Evolutionary conservation across 2,113 vertebrate genomes (phyloP), one percentile per base, ranked within the genome.

Genomic region (Anthoscopus minutus): DNA sequence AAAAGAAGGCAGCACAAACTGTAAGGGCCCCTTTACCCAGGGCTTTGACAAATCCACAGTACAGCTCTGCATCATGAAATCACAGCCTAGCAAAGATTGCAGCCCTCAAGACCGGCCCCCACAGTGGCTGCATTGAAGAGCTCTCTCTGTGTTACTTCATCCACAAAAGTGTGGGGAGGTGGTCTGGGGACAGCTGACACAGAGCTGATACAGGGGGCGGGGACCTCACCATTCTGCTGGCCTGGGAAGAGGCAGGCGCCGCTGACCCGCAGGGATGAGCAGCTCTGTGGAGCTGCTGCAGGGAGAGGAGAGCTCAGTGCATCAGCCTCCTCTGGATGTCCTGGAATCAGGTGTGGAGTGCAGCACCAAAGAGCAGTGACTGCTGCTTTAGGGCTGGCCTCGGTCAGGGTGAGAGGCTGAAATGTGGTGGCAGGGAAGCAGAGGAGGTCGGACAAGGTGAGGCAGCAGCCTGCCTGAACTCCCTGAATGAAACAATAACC

Each of bases 121-220:
- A 1, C 2, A 14, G 61, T 1, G 0, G 16, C 2, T 0, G 30
- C 28, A 69, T 35, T 54, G 19, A 58, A 33, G 65, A 81, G 15
- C 56, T 86, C 15, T 11, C 1, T 47, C 69, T 31, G 69, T 38
- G 33, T 27, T 28, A 7, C 15, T 76, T 77, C 33, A 69, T 23
- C 67, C 58, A 31, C 58, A 23, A 1, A 60, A 82, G 14, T 28
- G 7, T 10, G 42, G 72, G 37, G 78, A 74, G 16, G 12, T 53
- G 44, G 11, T 33, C 2, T 54, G 38, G 53, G 53, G 58, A 65
- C 37, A 73, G 54, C 37, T 86, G 35, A 9, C n/a, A 25, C 28
- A 7, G 71, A 61, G 74, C 2, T 2, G 0, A 6, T 25, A 18
- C 0, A 1, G 44, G 33, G 28, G 81, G n/a, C 50, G 4, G 66